Evolutionary conservation across 2,113 vertebrate genomes (phyloP), one percentile per base, ranked within the genome.

Genomic region (Eupsittula cactorum): DNA sequence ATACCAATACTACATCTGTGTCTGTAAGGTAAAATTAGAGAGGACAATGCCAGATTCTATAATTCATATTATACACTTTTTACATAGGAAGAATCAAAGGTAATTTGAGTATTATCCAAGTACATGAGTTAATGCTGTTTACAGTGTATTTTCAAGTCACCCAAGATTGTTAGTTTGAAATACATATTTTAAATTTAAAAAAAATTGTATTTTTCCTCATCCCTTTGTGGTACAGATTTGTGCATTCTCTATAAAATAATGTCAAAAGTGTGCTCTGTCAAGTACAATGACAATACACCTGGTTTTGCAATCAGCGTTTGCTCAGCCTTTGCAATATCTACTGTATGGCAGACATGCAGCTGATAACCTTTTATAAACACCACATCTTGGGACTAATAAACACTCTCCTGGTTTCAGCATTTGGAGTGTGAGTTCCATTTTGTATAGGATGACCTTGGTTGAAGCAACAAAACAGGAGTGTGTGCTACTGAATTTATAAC

Each of bases 381-480:
- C 94, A 65, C 82, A 92, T 95, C 70, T 96, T 93, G 95, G 88
- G 86, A 89, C 97, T 98, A 98, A 98, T 98, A 98, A 98, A 98
- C 98, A 97, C 95, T 84, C 19, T 92, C 64, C 57, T 95, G n/a
- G 7, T 84, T 96, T 95, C 80, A 92, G 84, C 97, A 97, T 93
- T 92, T 96, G 92, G 95, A 97, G 90, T 95, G 96, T 0, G 24
- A 97, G 92, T 91, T 96, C 88, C 59, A 29, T 96, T 98, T 98
- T 96, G 88, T 96, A 97, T 95, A 95, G 35, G 73, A 71, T 97
- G 97, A 98, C 98, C 98, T 98, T 98, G 96, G 75, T 29, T 88
- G 84, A 85, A 81, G 73, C 63, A 78, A 44, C 4, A 10, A 74
- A 93, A 88, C 60, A 91, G 59, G 57, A 62, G 88, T 35, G 41